Conservation (phyloP, 2,113 vertebrate species). For the Circaetus gallicus region DNA sequence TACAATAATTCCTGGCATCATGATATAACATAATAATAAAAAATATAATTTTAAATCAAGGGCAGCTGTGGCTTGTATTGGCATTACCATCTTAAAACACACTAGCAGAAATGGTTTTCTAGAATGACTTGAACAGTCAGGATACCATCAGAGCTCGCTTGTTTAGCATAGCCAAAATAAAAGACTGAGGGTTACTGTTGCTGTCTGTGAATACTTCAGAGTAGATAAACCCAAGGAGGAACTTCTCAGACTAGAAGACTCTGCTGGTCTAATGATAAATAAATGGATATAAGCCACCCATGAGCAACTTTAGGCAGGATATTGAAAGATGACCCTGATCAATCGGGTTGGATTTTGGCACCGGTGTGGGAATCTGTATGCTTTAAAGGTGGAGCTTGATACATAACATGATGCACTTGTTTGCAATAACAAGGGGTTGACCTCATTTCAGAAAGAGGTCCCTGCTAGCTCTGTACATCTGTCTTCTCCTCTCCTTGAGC, state of each 20-base stretch:
- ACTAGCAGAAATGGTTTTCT: neutral
- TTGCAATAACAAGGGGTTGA: neutral
- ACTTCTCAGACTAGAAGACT: neutral
- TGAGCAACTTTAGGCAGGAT: neutral
- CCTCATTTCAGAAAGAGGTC: neutral
- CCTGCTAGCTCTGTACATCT: neutral
- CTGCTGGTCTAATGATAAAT: neutral
- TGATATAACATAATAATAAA: neutral
- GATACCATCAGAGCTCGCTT: neutral
- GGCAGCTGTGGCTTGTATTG: neutral
- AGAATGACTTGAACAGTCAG: neutral
- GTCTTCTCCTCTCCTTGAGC: neutral
- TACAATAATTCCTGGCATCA: neutral
- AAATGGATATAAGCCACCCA: neutral
- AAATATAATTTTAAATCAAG: neutral
- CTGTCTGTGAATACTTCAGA: neutral
- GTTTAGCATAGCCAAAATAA: neutral
- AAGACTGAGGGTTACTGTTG: neutral
- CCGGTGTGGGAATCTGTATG: neutral
- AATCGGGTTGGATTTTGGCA: neutral
- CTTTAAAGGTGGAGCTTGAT: neutral
- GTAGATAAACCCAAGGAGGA: neutral
- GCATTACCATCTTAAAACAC: neutral
- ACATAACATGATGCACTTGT: neutral
- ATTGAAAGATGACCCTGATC: neutral